Evolutionary conservation across 2,888 invertebrate genomes (phyloP).

Genomic region (Candidula unifasciata): DNA sequence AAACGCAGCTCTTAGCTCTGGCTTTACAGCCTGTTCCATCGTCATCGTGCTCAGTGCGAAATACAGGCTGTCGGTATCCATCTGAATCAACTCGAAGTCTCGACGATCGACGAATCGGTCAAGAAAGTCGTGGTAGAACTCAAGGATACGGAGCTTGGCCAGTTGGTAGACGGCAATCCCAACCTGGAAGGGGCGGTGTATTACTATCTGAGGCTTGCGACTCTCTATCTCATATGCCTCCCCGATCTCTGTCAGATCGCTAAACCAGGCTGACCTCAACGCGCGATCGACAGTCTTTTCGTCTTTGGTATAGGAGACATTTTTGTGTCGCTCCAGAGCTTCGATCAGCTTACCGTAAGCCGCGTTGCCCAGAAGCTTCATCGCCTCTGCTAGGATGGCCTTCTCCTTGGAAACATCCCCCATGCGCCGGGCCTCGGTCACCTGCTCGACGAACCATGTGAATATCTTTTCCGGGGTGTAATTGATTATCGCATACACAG

Average conservation of each 20-base stretch:
- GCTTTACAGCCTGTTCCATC: neutral
- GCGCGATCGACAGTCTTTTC: neutral
- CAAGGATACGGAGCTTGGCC: neutral
- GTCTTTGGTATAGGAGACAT: neutral
- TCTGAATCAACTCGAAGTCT: slow-evolving; percentile 1
- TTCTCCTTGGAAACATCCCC: no score
- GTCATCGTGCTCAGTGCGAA: neutral
- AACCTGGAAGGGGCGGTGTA: neutral
- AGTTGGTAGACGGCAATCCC: neutral
- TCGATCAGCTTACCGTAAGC: neutral
- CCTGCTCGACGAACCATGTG: no score
- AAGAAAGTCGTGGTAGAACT: neutral
- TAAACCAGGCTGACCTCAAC: neutral
- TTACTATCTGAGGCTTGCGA: neutral
- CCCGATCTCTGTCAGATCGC: neutral
- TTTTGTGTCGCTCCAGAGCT: neutral
- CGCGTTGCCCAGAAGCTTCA: no score
- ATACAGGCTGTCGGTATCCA: neutral
- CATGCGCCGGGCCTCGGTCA: no score
- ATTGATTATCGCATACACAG: no score
- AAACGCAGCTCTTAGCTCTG: neutral
- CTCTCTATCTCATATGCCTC: neutral
- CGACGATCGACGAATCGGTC: neutral
- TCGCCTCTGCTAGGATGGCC: no score
- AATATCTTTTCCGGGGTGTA: no score